phyloP scores from a whole-genome alignment of 2,113 vertebrate species.

The Ceyx cyanopectus region DNA sequence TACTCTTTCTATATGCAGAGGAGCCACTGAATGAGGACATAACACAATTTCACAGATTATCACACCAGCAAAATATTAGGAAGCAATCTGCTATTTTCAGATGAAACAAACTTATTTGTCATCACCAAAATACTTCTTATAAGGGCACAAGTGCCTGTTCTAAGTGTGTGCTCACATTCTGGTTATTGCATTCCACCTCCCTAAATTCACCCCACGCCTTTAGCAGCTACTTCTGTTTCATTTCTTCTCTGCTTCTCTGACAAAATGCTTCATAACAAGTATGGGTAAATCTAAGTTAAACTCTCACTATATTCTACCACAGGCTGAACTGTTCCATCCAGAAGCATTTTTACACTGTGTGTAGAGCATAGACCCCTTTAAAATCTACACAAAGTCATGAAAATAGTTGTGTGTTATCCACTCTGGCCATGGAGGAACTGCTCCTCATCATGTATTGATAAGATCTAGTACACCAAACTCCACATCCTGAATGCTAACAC shows the following conservation, averaged over 20 bases:
- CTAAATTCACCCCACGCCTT: neutral
- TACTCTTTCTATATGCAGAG: constrained; percentile 22
- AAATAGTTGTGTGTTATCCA: neutral
- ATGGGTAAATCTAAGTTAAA: neutral
- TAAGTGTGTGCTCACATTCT: neutral
- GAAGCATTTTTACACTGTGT: neutral
- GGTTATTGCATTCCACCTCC: constrained; percentile 7
- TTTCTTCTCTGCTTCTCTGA: constrained; percentile 1
- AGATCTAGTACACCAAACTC: neutral
- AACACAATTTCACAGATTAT: constrained; percentile 47
- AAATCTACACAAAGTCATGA: neutral
- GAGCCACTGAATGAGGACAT: constrained; percentile 27
- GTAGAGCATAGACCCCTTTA: neutral
- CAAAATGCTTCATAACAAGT: constrained; percentile 4
- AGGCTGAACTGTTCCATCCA: neutral
- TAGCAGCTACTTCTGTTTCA: constrained; percentile 27
- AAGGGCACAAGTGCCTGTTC: neutral
- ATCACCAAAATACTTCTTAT: neutral
- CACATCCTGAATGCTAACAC: neutral
- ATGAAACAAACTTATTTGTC: constrained; percentile 56
- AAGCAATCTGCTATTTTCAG: constrained; percentile 36
- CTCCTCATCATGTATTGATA: neutral
- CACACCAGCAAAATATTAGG: constrained; percentile 28
- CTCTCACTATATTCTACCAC: neutral
- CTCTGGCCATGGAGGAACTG: neutral